These are phyloP conservation scores for Heteropelma amictum DNA, from an alignment of 2,888 invertebrate species.

Conservation along the genomic window DNA sequence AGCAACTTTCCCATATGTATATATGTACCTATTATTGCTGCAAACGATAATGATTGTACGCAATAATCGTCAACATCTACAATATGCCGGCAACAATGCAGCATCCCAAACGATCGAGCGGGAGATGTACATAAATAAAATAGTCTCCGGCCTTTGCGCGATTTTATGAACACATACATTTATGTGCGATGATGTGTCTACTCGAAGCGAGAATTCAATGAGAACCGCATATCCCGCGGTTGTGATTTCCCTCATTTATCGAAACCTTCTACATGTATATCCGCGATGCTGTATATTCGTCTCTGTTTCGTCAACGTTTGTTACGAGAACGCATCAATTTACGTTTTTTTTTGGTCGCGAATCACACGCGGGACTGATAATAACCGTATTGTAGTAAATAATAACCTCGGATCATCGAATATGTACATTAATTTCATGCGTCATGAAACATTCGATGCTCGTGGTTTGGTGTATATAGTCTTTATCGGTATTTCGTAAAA, in stretches of 20 bases:
- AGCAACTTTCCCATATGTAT: no score
- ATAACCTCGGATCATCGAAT: neutral
- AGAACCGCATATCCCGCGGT: slow-evolving; percentile 20
- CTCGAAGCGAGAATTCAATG: slow-evolving; percentile 12
- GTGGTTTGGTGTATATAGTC: no score
- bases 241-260: slow-evolving; percentile 32
- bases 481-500: no score
- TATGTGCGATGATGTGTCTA: neutral
- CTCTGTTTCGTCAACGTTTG: slow-evolving; percentile 33
- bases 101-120: slow-evolving; percentile 32
- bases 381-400: slow-evolving; percentile 4
- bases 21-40: slow-evolving; percentile 28
- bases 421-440: neutral
- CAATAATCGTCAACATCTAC: slow-evolving; percentile 52
- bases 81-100: slow-evolving; percentile 47
- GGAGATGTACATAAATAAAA: slow-evolving; percentile 46
- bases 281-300: no score
- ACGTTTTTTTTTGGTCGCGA: slow-evolving; percentile 8
- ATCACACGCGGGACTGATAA: slow-evolving; percentile 22
- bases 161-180: neutral
- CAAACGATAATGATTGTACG: slow-evolving; percentile 48
- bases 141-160: slow-evolving; percentile 10
- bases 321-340: slow-evolving; percentile 43
- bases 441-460: neutral
- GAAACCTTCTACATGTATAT: slow-evolving; percentile 24